Conservation (phyloP, 2,888 invertebrate genomes). For the Morpho deidamia region DNA sequence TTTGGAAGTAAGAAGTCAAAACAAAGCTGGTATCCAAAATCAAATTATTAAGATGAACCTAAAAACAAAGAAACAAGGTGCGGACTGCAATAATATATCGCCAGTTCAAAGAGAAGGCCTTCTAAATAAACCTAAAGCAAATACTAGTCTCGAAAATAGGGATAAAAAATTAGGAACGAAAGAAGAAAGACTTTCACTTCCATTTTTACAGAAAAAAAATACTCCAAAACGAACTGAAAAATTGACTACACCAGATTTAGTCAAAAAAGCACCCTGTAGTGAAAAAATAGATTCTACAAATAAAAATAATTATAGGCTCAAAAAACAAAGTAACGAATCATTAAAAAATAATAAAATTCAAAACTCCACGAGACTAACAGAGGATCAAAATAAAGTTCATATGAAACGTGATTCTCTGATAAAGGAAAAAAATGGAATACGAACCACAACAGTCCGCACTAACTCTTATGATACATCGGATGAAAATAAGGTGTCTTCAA, state of each 20-base stretch:
- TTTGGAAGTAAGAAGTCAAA: not conserved
- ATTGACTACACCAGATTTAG: constrained; percentile 23
- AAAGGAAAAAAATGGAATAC: not conserved
- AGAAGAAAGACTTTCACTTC: constrained; percentile 1
- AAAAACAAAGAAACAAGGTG: constrained; percentile 6
- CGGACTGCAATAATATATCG: not conserved
- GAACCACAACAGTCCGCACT: no score
- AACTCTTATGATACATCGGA: not conserved
- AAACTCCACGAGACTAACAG: not conserved
- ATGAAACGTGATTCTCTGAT: not conserved
- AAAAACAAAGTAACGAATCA: not conserved
- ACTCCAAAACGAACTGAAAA: constrained; percentile 23
- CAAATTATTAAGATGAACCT: not conserved
- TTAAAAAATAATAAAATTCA: constrained; percentile 2
- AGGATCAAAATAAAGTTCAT: not conserved
- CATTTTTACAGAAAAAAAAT: constrained; percentile 3
- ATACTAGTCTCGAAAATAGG: not conserved
- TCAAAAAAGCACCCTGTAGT: not conserved
- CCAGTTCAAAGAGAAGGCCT: not conserved
- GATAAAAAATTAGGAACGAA: constrained; percentile 7
- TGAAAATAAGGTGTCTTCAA: constrained; percentile 12
- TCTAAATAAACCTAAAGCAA: constrained; percentile 1
- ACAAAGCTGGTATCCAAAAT: not conserved
- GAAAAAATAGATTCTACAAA: constrained; percentile 10
- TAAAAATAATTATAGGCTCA: constrained; percentile 4